Percentiles rank a stretch among this genome's conserved stretches.
These are phyloP conservation scores for Anoplophora glabripennis DNA, from an alignment of 1,140 invertebrate species.

Conservation along the genomic window DNA sequence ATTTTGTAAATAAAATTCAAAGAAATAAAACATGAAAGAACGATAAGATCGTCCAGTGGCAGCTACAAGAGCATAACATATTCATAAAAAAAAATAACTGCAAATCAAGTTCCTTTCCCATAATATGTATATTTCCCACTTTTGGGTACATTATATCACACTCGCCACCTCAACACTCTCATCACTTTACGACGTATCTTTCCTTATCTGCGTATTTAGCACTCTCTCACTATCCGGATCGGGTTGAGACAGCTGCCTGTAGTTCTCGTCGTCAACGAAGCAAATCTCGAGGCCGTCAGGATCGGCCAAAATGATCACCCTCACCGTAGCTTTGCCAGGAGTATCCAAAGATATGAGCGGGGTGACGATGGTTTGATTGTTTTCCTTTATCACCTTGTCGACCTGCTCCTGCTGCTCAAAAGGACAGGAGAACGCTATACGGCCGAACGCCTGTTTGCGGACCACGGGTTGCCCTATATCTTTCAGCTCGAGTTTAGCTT, in stretches of 20 bases:
- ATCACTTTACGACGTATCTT: conserved; percentile 55
- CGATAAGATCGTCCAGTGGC: no score
- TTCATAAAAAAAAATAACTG: no score
- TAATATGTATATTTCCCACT: no score
- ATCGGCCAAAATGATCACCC: conserved; percentile 94
- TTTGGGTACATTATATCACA: no score
- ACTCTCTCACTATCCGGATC: conserved; percentile 78
- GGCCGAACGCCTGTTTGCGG: conserved; percentile 88
- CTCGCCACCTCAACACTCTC: no score
- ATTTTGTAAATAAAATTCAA: no score
- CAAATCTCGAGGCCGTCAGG: conserved; percentile 98
- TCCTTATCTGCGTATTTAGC: conserved; percentile 76
- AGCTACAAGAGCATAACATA: no score
- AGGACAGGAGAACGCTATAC: conserved; percentile 92
- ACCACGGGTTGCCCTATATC: conserved; percentile 70
- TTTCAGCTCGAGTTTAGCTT: conserved; percentile 74
- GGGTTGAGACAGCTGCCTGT: conserved; percentile 80
- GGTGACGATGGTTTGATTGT: conserved; percentile 76
- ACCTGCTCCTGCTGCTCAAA: conserved; percentile 69
- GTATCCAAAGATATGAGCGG: conserved; percentile 88
- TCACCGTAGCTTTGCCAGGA: conserved; percentile 93
- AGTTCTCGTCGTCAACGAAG: conserved; percentile 96
- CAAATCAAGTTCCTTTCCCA: no score
- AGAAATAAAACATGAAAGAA: no score
- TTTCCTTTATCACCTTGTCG: conserved; percentile 70